Percentiles rank a stretch among this genome's conserved stretches.
These are phyloP conservation scores for Urosaurus nigricauda DNA, from an alignment of 2,797 vertebrate genomes.

Conservation along the genomic window DNA sequence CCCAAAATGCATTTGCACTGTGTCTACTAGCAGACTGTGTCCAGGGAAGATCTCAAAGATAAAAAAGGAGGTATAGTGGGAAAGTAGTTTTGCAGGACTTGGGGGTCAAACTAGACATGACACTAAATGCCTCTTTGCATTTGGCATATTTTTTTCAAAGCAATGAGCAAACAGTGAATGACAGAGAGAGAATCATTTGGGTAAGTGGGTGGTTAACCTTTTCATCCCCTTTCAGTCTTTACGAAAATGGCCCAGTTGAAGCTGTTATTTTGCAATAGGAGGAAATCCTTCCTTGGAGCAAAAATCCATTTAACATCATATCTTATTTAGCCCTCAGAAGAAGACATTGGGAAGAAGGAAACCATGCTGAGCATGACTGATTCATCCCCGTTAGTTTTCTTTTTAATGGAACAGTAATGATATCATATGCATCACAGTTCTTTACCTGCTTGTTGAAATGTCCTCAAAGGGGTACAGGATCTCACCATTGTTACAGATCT, in stretches of 20 bases:
- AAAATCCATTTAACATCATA: background rate
- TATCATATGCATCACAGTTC: background rate
- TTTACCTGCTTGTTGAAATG: conserved; percentile 92
- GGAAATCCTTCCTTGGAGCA: background rate
- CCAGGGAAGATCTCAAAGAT: background rate
- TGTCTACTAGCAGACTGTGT: no score
- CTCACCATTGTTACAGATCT: conserved; percentile 95
- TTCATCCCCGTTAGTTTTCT: background rate
- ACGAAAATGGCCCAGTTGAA: background rate
- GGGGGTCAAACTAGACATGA: background rate
- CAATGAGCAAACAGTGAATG: background rate
- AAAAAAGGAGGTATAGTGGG: no score
- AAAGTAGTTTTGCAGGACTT: background rate
- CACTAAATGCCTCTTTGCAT: background rate
- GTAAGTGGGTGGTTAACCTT: background rate
- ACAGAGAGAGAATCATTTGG: background rate
- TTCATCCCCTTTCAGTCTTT: background rate
- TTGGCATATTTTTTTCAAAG: background rate
- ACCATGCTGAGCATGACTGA: background rate
- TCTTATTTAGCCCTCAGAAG: background rate
- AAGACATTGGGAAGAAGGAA: background rate
- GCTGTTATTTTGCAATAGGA: background rate
- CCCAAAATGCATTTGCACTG: no score
- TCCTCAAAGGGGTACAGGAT: conserved; percentile 99
- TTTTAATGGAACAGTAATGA: background rate